A percentile compares a stretch with the other conserved stretches of the same genome.
phyloP scores from a whole-genome alignment of 1,140 invertebrate genomes.

The Drosophila sp. region DNA sequence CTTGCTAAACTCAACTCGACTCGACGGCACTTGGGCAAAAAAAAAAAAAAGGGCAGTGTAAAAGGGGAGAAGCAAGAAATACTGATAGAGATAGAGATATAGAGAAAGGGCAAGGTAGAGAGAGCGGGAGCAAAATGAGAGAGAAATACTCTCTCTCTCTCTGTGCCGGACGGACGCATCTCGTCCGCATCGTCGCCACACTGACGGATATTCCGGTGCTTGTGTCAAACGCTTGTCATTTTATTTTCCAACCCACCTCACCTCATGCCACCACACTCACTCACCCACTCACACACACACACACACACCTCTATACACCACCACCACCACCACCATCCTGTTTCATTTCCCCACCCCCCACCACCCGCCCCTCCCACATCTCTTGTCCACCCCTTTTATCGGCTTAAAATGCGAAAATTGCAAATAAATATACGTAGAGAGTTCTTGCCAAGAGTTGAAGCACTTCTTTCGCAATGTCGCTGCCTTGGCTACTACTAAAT shows the following conservation, averaged over 20 bases:
- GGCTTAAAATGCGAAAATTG: constrained; percentile 80
- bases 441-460: constrained; percentile 42
- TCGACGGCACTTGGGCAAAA: background rate
- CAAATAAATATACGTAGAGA: constrained; percentile 74
- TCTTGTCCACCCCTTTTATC: constrained; percentile 58
- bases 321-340: background rate
- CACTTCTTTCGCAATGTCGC: constrained; percentile 35
- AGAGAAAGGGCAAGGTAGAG: background rate
- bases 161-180: constrained; percentile 49
- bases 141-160: background rate
- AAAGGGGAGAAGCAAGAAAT: background rate
- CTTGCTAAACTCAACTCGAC: constrained; percentile 16
- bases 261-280: background rate
- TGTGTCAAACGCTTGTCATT: constrained; percentile 80
- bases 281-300: background rate
- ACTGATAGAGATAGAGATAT: background rate
- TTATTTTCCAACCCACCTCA: constrained; percentile 52
- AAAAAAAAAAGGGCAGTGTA: no score
- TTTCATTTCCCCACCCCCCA: background rate
- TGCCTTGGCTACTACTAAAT: constrained; percentile 61
- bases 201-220: constrained; percentile 80
- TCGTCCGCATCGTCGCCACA: constrained; percentile 71
- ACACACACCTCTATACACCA: background rate
- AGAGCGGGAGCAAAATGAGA: background rate
- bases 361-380: constrained; percentile 5